These are phyloP conservation scores for Cotesia chilonis DNA, from an alignment of 1,140 invertebrate genomes.

Conservation along the genomic window DNA sequence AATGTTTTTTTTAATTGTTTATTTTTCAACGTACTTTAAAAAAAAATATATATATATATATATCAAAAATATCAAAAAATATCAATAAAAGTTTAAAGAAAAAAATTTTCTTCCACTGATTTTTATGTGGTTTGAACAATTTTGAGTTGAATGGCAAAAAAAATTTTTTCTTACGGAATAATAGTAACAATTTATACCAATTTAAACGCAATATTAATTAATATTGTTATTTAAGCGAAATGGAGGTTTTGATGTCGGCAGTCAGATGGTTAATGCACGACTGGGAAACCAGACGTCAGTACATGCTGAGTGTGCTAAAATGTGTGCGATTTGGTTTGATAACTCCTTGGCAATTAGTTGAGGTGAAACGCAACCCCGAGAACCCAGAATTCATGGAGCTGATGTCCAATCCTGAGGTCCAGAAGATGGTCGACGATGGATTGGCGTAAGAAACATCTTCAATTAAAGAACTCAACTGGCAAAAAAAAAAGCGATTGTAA, in stretches of 20 bases:
- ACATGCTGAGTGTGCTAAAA: constrained; percentile 69
- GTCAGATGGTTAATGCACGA: constrained; percentile 77
- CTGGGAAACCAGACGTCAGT: constrained; percentile 68
- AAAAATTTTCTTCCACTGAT: no score
- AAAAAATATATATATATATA: no score
- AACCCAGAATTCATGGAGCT: constrained; percentile 75
- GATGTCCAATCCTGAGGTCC: constrained; percentile 71
- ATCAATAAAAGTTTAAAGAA: no score
- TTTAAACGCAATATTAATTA: neutral
- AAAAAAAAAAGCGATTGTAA: no score
- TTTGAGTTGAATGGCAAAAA: no score
- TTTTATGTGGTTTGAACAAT: no score
- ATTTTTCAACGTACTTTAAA: no score
- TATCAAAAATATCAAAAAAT: no score
- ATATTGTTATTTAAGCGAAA: constrained; percentile 67
- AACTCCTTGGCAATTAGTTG: constrained; percentile 76
- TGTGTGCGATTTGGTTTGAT: constrained; percentile 79
- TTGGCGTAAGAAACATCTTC: constrained; percentile 68
- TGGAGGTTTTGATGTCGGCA: constrained; percentile 79
- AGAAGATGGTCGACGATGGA: constrained; percentile 78
- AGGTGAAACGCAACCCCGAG: constrained; percentile 75
- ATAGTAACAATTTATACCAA: neutral
- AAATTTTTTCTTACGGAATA: no score
- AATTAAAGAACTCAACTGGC: neutral
- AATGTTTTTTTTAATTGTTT: no score